Conservation (phyloP, 2,797 vertebrate genomes). For the Hydrolagus colliei region DNA sequence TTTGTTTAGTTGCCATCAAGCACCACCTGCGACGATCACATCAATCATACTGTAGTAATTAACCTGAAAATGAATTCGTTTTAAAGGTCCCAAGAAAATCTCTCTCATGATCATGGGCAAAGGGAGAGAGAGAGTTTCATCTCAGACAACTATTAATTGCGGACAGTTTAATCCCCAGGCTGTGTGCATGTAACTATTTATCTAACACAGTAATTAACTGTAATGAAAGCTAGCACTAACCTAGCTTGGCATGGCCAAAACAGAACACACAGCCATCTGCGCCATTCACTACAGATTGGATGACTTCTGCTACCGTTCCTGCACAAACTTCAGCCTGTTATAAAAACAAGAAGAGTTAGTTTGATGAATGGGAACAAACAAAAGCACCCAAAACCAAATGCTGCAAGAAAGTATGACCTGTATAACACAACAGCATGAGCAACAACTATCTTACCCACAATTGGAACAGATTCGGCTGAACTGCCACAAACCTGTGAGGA, state of each 20-base stretch:
- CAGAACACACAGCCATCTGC: conserved; percentile 89
- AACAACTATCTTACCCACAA: neutral
- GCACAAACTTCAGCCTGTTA: conserved; percentile 85
- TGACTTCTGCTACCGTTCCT: conserved; percentile 82
- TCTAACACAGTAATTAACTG: too few relatives aligned
- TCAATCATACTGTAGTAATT: too few relatives aligned
- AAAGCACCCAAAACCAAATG: neutral
- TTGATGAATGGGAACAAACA: neutral
- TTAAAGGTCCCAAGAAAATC: neutral
- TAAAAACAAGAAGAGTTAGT: conserved; percentile 24
- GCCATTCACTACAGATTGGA: conserved; percentile 90
- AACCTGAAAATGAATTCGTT: neutral
- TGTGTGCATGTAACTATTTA: neutral
- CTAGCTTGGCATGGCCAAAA: conserved; percentile 81
- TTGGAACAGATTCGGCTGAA: neutral
- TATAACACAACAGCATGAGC: neutral
- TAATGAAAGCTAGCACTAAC: conserved; percentile 60
- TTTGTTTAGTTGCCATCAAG: neutral
- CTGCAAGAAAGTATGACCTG: neutral
- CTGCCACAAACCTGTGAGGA: conserved; percentile 73
- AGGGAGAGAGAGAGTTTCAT: neutral
- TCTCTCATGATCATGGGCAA: neutral
- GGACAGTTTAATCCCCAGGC: neutral
- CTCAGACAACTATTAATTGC: too few relatives aligned
- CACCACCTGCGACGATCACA: neutral